A percentile compares a stretch with the other conserved stretches of the same genome.
phyloP scores from a whole-genome alignment of 1,140 invertebrate species.

The Drosophila kepulauana region DNA sequence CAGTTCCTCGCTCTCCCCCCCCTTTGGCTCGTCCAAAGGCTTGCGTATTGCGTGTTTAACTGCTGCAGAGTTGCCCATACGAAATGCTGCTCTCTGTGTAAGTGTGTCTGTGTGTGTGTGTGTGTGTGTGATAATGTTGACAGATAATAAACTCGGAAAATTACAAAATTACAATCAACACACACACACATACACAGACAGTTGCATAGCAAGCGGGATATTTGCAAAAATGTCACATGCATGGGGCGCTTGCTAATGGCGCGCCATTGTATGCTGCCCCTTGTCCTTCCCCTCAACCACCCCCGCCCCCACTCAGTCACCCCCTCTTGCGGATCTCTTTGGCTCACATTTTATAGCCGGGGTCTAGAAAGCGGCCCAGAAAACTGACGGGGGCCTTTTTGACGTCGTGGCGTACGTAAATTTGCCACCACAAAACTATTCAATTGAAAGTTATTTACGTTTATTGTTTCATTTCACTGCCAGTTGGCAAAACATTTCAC shows the following conservation, averaged over 20 bases:
- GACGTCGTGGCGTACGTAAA: conserved; percentile 58
- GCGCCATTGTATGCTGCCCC: conserved; percentile 64
- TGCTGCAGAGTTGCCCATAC: conserved; percentile 41
- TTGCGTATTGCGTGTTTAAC: conserved; percentile 50
- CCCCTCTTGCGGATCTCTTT: not conserved
- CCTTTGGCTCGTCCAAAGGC: not conserved
- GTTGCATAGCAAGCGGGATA: conserved; percentile 27
- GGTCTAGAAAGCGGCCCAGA: not conserved
- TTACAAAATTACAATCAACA: conserved; percentile 81
- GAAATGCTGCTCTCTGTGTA: conserved; percentile 20
- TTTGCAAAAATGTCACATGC: conserved; percentile 60
- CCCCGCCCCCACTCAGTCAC: not conserved
- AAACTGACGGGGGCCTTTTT: conserved; percentile 26
- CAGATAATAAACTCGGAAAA: conserved; percentile 83
- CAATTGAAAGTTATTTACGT: conserved; percentile 82
- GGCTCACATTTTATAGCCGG: conserved; percentile 51
- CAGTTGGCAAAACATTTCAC: conserved; percentile 49
- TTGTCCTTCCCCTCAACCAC: too few relatives aligned
- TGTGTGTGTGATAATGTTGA: conserved; percentile 79
- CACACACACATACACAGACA: conserved; percentile 32
- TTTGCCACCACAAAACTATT: conserved; percentile 80
- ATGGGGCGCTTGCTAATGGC: conserved; percentile 69
- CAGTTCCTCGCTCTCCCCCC: not conserved
- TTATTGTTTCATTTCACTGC: conserved; percentile 69
- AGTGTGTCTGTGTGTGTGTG: conserved; percentile 36